Percentiles rank a stretch among this genome's conserved stretches.
Evolutionary conservation across 2,888 invertebrate species (phyloP).

Genomic region (Hypolimnas misippus): DNA sequence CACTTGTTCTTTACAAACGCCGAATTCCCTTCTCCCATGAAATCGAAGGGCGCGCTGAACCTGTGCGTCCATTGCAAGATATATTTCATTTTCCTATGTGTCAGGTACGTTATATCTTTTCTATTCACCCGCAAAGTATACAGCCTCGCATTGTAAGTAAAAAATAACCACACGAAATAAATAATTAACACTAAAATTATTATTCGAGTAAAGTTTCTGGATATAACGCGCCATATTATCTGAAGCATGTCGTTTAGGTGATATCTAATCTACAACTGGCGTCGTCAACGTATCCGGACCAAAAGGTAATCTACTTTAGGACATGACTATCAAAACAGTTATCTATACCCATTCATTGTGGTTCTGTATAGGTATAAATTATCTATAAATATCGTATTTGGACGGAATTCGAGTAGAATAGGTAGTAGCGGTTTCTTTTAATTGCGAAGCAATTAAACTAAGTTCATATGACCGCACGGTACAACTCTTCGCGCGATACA

Average conservation of each 20-base stretch:
- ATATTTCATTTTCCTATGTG: slow-evolving; percentile 22
- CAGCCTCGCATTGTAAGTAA: slow-evolving; percentile 12
- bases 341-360: no score
- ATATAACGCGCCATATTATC: not conserved
- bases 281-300: no score
- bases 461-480: no score
- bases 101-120: slow-evolving; percentile 18
- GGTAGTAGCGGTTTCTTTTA: no score
- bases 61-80: slow-evolving; percentile 37
- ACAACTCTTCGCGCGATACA: no score
- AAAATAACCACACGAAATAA: slow-evolving; percentile 6
- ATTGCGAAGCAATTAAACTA: no score
- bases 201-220: slow-evolving; percentile 10
- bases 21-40: slow-evolving; percentile 33
- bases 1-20: slow-evolving; percentile 40
- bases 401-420: no score
- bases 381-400: no score
- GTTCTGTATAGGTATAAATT: no score
- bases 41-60: slow-evolving; percentile 33
- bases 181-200: slow-evolving; percentile 11
- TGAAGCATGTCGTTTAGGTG: slow-evolving; percentile 3
- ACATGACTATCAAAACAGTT: no score
- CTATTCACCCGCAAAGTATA: slow-evolving; percentile 2
- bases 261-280: no score
- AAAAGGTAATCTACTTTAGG: no score